phyloP scores from a whole-genome alignment of 2,797 vertebrate genomes.

The Danio tinwini region DNA sequence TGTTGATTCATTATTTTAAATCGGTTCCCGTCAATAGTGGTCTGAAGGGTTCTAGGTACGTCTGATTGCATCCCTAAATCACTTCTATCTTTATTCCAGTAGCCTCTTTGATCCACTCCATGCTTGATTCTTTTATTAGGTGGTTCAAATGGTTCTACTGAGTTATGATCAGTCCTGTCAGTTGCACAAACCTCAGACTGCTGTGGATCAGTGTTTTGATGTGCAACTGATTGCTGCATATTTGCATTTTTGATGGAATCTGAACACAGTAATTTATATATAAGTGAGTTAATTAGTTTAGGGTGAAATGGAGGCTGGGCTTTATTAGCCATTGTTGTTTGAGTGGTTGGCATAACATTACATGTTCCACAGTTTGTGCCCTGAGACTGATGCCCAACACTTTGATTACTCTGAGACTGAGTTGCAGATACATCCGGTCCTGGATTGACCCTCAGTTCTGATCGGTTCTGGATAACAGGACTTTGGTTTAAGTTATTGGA shows the following conservation, averaged over 20 bases:
- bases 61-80: neutral
- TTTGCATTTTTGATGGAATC: neutral
- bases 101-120: neutral
- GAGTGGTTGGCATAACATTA: neutral
- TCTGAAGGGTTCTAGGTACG: neutral
- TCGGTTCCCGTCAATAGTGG: neutral
- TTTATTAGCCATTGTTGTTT: neutral
- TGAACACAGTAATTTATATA: neutral
- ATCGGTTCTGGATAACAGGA: neutral
- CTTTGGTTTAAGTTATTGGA: slow-evolving; percentile 3
- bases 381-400: neutral
- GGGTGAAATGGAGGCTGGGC: neutral
- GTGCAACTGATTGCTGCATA: neutral
- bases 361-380: neutral
- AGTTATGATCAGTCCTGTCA: neutral
- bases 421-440: neutral
- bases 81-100: neutral
- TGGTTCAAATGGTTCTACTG: neutral
- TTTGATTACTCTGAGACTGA: neutral
- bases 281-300: neutral
- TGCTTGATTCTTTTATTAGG: slow-evolving; percentile 2
- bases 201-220: neutral
- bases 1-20: neutral
- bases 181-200: neutral
- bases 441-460: neutral